Evolutionary conservation across 2,888 invertebrate genomes (phyloP).

Genomic region (Tuberolachnus salignus): DNA sequence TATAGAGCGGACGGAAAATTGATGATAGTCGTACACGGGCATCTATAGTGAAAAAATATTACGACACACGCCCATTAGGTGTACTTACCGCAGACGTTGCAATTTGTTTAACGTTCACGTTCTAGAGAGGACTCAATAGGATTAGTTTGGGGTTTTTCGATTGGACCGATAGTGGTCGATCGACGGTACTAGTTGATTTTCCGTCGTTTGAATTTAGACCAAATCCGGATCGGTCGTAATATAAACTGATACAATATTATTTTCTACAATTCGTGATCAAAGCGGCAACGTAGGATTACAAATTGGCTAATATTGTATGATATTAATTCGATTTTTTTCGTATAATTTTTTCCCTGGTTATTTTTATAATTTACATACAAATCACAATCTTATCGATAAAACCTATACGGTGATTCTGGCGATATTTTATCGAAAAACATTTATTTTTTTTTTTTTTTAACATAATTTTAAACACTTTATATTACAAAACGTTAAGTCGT

Average conservation of each 20-base stretch:
- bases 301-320: too few relatives aligned
- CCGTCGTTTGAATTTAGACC: background rate
- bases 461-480: too few relatives aligned
- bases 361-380: too few relatives aligned
- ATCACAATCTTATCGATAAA: too few relatives aligned
- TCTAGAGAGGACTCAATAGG: background rate
- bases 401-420: too few relatives aligned
- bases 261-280: background rate
- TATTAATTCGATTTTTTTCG: too few relatives aligned
- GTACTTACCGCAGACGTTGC: background rate
- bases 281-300: too few relatives aligned
- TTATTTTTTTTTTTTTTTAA: too few relatives aligned
- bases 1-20: background rate
- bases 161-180: background rate
- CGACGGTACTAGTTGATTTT: background rate
- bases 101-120: background rate
- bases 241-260: background rate
- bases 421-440: too few relatives aligned
- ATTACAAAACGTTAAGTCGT: too few relatives aligned
- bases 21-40: background rate
- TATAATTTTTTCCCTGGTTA: too few relatives aligned
- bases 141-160: conserved; percentile 2
- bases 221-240: background rate
- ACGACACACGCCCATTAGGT: conserved; percentile 2
- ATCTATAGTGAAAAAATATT: conserved; percentile 5